phyloP scores from a whole-genome alignment of 2,888 invertebrate species.

The Aphidoletes aphidimyza region DNA sequence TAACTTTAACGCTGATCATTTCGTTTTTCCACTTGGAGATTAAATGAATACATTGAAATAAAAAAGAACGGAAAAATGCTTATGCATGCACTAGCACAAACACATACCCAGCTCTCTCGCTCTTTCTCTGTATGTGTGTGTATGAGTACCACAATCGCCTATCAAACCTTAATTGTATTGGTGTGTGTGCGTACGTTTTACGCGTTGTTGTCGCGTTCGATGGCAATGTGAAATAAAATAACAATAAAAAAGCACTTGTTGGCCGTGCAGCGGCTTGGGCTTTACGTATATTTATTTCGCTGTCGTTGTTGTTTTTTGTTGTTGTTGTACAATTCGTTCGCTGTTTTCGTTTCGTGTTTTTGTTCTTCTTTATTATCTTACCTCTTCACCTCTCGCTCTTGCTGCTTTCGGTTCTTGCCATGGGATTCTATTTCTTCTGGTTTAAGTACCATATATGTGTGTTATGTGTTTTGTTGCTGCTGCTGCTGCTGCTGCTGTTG shows the following conservation, averaged over 20 bases:
- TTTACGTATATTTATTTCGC: background rate
- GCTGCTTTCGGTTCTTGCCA: background rate
- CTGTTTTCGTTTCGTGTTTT: background rate
- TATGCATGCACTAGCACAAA: constrained; percentile 47
- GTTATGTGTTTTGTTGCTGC: background rate
- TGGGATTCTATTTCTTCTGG: background rate
- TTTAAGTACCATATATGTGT: background rate
- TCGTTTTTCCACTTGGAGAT: constrained; percentile 23
- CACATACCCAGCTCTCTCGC: constrained; percentile 18
- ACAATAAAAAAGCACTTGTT: constrained; percentile 51
- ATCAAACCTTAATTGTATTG: too few species aligned
- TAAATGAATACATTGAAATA: constrained; percentile 29
- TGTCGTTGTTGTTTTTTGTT: background rate
- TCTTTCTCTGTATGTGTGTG: too few species aligned
- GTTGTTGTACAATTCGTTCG: background rate
- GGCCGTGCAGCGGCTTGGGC: background rate
- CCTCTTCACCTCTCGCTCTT: background rate
- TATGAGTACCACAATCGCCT: too few species aligned
- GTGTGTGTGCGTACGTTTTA: background rate
- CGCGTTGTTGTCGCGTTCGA: background rate
- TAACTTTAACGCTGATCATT: background rate
- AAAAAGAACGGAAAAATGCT: too few species aligned
- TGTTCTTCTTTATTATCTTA: background rate
- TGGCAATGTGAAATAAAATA: constrained; percentile 28
- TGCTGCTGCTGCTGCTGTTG: background rate